Base-by-base conservation (phyloP, 1,140 invertebrate genomes). In the Wiebesia pumilae region DNA sequence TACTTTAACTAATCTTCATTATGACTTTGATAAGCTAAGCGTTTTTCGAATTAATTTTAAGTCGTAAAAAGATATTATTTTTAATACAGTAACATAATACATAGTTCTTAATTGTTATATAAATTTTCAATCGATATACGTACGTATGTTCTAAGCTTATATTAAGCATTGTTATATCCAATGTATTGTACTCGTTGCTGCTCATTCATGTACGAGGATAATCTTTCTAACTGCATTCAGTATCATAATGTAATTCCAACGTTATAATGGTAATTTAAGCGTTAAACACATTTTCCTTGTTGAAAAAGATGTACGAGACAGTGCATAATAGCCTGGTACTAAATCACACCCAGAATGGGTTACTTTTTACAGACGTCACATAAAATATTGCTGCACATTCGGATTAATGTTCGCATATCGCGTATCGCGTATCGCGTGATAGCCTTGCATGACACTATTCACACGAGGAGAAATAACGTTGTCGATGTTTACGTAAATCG, bases 371-470 rank as follows among this genome's bases (percentile, higher is more conserved):
- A 33, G 47, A 58, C 54, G 47, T 54, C 14, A 38, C 78, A 58
- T 80, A 38, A 58, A 62, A 21, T 58, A 62, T 80, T 2, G 12
- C 35, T 80, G 21, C 24, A 71, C 33, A 38, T 43, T 35, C 19
- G 69, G 69, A 38, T 71, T 71, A 80, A 62, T 16, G 58, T 40
- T 1, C 43, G 19, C 27, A 27, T 33, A n/a, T 43, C 38, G 16
- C 27, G n/a, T 33, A n/a, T 43, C 38, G 16, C 12, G 35, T 40
- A 38, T 81, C 62, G 80, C 80, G 58, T 81, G 80, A 81, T 47
- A 81, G 33, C 38, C 58, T 81, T 16, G 80, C 1, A 81, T 81
- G 14, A 10, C 33, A 12, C 51, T 24, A 27, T 38, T 80, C 33
- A 62, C 21, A 21, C 78, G 51, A 71, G 9, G 35, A 54, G 54